Conservation (phyloP, 2,888 invertebrate species). For the Agrypnus murinus region DNA sequence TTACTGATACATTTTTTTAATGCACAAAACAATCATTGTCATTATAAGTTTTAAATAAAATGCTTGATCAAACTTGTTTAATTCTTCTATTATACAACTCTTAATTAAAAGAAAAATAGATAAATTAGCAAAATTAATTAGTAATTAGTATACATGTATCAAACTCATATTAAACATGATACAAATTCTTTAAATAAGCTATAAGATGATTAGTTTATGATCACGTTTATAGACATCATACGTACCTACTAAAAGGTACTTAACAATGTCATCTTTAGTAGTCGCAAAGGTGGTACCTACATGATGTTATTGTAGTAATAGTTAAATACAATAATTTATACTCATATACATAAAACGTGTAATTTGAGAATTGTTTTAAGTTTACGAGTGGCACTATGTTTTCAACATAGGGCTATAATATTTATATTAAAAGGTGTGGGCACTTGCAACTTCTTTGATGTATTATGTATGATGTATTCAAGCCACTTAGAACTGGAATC, state of each 20-base stretch:
- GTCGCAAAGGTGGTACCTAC: background rate
- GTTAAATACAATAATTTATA: too few species aligned
- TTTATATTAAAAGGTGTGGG: slow-evolving; percentile 52
- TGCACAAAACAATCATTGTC: slow-evolving; percentile 4
- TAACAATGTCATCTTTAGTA: slow-evolving; percentile 15
- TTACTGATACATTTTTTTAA: background rate
- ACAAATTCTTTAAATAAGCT: slow-evolving; percentile 46
- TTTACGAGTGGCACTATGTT: slow-evolving; percentile 18
- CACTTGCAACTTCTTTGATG: slow-evolving; percentile 46
- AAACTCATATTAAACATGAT: slow-evolving; percentile 41
- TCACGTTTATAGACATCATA: slow-evolving; percentile 44
- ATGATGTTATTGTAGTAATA: background rate
- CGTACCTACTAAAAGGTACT: slow-evolving; percentile 29
- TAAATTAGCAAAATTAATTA: slow-evolving; percentile 26
- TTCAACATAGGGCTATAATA: slow-evolving; percentile 25
- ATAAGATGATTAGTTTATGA: slow-evolving; percentile 47
- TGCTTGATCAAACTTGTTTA: background rate
- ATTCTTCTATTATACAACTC: background rate
- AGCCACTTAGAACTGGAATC: slow-evolving; percentile 83
- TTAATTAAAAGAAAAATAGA: slow-evolving; percentile 2
- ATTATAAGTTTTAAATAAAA: background rate
- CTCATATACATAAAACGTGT: slow-evolving; percentile 15
- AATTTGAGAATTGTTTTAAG: slow-evolving; percentile 10
- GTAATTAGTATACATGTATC: slow-evolving; percentile 44
- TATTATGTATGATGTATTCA: slow-evolving; percentile 34